Evolutionary conservation across 2,797 vertebrate species (phyloP).

Genomic region (Nasua narica): DNA sequence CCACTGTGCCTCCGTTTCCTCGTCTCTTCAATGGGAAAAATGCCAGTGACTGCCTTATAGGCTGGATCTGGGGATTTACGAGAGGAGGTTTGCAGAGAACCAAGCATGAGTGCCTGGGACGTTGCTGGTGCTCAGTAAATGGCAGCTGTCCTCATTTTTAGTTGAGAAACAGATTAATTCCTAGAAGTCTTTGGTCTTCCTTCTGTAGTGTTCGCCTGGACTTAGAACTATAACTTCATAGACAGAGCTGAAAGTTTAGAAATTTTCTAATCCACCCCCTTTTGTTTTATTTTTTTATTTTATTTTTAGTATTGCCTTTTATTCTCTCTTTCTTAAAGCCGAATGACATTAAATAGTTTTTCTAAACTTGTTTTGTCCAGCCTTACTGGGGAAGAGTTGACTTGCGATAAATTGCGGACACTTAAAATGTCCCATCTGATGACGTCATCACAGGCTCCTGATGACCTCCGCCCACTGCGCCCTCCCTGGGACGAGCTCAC

Average conservation of each 20-base stretch:
- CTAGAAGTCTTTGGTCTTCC: neutral
- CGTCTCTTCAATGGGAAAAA: neutral
- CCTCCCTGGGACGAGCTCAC: neutral
- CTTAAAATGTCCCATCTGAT: neutral
- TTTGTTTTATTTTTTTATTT: neutral
- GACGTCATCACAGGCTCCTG: neutral
- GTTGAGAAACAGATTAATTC: neutral
- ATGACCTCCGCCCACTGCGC: rapidly evolving
- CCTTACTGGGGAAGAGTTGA: neutral
- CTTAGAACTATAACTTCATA: neutral
- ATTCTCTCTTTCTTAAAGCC: neutral
- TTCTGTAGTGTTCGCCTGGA: neutral
- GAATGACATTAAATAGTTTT: neutral
- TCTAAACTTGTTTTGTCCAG: neutral
- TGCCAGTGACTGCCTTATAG: neutral
- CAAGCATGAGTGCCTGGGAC: neutral
- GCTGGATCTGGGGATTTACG: neutral
- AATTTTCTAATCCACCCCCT: neutral
- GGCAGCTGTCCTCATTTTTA: neutral
- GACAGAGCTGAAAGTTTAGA: neutral
- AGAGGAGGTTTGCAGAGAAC: neutral
- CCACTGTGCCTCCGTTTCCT: neutral
- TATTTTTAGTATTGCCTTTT: neutral
- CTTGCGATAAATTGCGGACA: neutral
- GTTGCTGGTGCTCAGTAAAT: neutral